Base-by-base conservation (phyloP, 2,888 invertebrate genomes). In the Lithophane leautieri region DNA sequence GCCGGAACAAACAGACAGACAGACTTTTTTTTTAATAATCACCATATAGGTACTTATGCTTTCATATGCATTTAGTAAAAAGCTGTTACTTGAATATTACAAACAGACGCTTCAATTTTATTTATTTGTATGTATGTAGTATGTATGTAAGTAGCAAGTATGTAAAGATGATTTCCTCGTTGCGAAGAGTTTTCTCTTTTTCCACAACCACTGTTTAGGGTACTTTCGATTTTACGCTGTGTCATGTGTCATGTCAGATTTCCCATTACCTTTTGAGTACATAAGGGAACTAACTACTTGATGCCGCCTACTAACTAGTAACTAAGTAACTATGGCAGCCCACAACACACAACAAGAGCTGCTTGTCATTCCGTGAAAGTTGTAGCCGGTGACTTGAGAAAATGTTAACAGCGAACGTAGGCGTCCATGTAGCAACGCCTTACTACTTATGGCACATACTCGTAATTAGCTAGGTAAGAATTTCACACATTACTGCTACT, bases 331-430 rank as follows among this genome's bases (percentile, higher is more conserved):
- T 63, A 58, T 60, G 52, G 40, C 56, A 58, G 44, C 79, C 71
- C 54, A 66, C 58, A 50, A 50, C 50, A 66, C 25, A 61, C 62
- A 68, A 76, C 60, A 70, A 58, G n/a, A 68, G 28, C 70, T 52
- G 73, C 66, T 66, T 74, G 83, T 80, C 81, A 80, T 73, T 81
- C 61, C 44, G 82, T 74, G 85, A 85, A 83, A 83, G 83, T 85
- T 70, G 63, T 54, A 62, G 62, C 73, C 71, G 44, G 52, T 60
- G 72, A 76, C 83, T 85, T 60, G 61, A 76, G 84, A 73, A 76
- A 82, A 84, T 80, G 84, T 76, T 70, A 76, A 80, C 76, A 68
- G 40, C 9, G 54, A 70, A 47, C 70, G 83, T 81, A 81, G 82
- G 85, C 56, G 78, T 73, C 40, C 65, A 78, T 85, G 81, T 61